phyloP scores from a whole-genome alignment of 2,888 invertebrate genomes.

The Polydrusus pterygomalis region DNA sequence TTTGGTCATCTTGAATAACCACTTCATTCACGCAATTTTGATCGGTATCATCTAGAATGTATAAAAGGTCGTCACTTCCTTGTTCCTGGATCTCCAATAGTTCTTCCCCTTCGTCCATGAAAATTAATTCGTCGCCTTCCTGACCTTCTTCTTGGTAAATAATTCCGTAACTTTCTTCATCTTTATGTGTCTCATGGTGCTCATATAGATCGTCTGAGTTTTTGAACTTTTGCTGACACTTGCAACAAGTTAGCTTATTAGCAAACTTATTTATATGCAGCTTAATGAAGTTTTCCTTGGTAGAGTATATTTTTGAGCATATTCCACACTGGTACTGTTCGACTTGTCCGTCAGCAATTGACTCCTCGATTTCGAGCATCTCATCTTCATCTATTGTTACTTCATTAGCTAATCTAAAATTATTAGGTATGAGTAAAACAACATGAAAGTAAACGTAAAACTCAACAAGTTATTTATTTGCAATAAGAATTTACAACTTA shows the following conservation, averaged over 20 bases:
- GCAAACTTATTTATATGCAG: slow-evolving; percentile 67
- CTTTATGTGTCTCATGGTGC: slow-evolving; percentile 67
- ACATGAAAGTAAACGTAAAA: background rate
- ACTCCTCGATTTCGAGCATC: slow-evolving; percentile 34
- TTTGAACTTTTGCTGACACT: slow-evolving; percentile 65
- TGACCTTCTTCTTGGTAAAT: slow-evolving; percentile 43
- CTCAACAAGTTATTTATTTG: background rate
- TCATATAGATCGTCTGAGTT: slow-evolving; percentile 65
- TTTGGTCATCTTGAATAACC: slow-evolving; percentile 66
- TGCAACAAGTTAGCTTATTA: slow-evolving; percentile 66
- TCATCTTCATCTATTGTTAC: slow-evolving; percentile 51
- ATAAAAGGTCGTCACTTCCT: slow-evolving; percentile 65
- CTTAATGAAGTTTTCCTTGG: slow-evolving; percentile 65
- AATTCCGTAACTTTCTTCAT: slow-evolving; percentile 54
- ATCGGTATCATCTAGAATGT: slow-evolving; percentile 68
- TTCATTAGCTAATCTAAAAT: slow-evolving; percentile 52
- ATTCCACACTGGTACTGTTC: slow-evolving; percentile 68
- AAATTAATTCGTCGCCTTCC: slow-evolving; percentile 59
- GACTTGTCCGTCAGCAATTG: slow-evolving; percentile 34
- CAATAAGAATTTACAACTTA: background rate
- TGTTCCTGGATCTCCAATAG: slow-evolving; percentile 62
- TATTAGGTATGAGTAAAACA: slow-evolving; percentile 19
- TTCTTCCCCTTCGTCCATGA: slow-evolving; percentile 63
- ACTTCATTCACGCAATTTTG: slow-evolving; percentile 66
- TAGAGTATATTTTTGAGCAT: slow-evolving; percentile 66